phyloP scores from a whole-genome alignment of 1,140 invertebrate species.

The Drosophila bipectinata region DNA sequence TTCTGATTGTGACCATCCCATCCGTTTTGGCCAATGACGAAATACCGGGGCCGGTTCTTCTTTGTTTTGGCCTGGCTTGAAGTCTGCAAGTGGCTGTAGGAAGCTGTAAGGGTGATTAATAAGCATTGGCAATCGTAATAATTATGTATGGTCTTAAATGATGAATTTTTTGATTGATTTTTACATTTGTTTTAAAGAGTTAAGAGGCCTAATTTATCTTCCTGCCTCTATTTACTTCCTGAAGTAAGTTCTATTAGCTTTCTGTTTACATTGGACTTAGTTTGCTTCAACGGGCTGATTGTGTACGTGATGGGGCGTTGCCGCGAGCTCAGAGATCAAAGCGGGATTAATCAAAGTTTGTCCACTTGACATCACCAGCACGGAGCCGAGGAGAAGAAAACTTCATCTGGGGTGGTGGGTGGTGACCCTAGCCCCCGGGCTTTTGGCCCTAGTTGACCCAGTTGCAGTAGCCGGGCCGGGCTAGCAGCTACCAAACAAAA shows the following conservation, averaged over 20 bases:
- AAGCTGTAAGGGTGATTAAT: slow-evolving; percentile 23
- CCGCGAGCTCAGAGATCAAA: slow-evolving; percentile 15
- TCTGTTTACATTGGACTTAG: slow-evolving; percentile 56
- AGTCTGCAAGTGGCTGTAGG: slow-evolving; percentile 7
- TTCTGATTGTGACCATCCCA: slow-evolving; percentile 54
- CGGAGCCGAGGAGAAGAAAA: background rate
- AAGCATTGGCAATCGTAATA: background rate
- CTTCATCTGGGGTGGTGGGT: background rate
- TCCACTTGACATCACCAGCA: slow-evolving; percentile 9
- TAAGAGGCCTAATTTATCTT: background rate
- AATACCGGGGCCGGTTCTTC: slow-evolving; percentile 14
- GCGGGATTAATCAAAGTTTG: slow-evolving; percentile 24
- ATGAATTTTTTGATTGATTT: background rate
- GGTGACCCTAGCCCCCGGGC: background rate
- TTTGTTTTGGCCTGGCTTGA: slow-evolving; percentile 7
- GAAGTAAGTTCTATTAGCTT: slow-evolving; percentile 28
- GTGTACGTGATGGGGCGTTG: slow-evolving; percentile 31
- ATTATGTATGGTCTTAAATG: background rate
- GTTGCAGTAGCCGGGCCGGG: slow-evolving; percentile 18
- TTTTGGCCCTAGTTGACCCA: slow-evolving; percentile 28
- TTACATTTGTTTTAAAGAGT: background rate
- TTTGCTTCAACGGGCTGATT: slow-evolving; percentile 30
- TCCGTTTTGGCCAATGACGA: slow-evolving; percentile 40
- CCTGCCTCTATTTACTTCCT: background rate
- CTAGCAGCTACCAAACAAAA: slow-evolving; percentile 24